Evolutionary conservation across 2,113 vertebrate species (phyloP), one percentile per base, ranked within the genome.

Genomic region (Clarias macrocephalus): DNA sequence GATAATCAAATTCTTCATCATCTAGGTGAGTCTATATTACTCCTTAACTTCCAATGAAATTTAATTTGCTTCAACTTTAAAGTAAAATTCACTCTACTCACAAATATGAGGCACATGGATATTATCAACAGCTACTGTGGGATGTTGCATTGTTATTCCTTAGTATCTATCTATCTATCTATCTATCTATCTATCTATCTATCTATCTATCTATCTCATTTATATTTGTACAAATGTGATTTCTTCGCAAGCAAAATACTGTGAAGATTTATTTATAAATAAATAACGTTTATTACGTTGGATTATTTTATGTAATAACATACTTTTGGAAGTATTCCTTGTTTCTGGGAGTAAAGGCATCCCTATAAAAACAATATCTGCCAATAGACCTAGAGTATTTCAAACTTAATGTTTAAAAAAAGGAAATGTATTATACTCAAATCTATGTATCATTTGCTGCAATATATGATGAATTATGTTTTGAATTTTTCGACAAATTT

Each of bases 21-120:
- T 89, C 85, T 84, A 92, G 92, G 91, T 92, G 90, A 91, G 87
- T 89, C 88, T 76, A 89, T 86, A 87, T 87, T 88, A 85, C 84
- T 79, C 76, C 90, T 88, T 89, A 89, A 86, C 88, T 89, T 86
- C 76, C 87, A 86, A 77, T 79, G 85, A 56, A 76, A 82, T 87
- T 92, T 89, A 89, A 92, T 86, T 84, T 89, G 86, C 76, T 80
- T 86, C 72, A 80, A 77, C 73, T 88, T 84, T 68, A 75, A 87
- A 83, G 66, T 88, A 85, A 86, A 90, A 85, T 84, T 76, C 86
- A 62, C 68, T 70, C 70, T n/a, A 85, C 48, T 73, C 63, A 80
- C 77, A 87, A 48, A 82, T 76, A 89, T 81, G 76, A 82, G 80
- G n/a, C 59, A 7, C 30, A 25, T 52, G 56, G 57, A 56, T 70